These are phyloP conservation scores for Enteromius fasciolatus DNA, from an alignment of 2,797 vertebrate species.

Conservation along the genomic window DNA sequence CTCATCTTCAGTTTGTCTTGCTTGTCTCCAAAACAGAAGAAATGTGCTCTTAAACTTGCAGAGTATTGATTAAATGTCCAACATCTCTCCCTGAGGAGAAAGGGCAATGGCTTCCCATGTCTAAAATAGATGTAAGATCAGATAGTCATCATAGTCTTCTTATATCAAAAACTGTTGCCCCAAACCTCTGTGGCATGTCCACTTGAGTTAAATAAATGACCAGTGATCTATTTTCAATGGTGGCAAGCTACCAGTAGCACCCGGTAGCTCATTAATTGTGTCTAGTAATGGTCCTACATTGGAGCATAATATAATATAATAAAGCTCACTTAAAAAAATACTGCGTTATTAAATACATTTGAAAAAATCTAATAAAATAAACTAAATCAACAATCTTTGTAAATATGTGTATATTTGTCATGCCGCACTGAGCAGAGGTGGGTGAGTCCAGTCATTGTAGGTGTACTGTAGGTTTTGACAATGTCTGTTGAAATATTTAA, in stretches of 20 bases:
- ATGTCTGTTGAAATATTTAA: conserved; percentile 67
- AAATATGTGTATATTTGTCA: conserved; percentile 9
- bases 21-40: conserved; percentile 60
- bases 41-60: conserved; percentile 70
- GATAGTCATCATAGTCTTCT: conserved; percentile 48
- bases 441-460: conserved; percentile 58
- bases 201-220: conserved; percentile 28
- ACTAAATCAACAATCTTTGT: conserved; percentile 26
- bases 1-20: conserved; percentile 56
- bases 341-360: background rate
- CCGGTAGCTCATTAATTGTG: conserved; percentile 10
- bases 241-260: conserved; percentile 1
- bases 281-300: conserved; percentile 3
- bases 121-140: conserved; percentile 63
- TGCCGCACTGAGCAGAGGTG: conserved; percentile 49
- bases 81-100: conserved; percentile 60
- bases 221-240: conserved; percentile 36
- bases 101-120: conserved; percentile 63
- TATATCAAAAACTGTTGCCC: background rate
- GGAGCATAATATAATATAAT: background rate
- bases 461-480: conserved; percentile 59
- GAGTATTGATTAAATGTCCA: conserved; percentile 75
- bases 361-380: background rate
- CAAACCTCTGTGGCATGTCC: conserved; percentile 22
- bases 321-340: conserved; percentile 12